Percentiles rank a stretch among this genome's conserved stretches.
These are phyloP conservation scores for Shargacucullia verbasci DNA, from an alignment of 2,888 invertebrate species.

Conservation along the genomic window DNA sequence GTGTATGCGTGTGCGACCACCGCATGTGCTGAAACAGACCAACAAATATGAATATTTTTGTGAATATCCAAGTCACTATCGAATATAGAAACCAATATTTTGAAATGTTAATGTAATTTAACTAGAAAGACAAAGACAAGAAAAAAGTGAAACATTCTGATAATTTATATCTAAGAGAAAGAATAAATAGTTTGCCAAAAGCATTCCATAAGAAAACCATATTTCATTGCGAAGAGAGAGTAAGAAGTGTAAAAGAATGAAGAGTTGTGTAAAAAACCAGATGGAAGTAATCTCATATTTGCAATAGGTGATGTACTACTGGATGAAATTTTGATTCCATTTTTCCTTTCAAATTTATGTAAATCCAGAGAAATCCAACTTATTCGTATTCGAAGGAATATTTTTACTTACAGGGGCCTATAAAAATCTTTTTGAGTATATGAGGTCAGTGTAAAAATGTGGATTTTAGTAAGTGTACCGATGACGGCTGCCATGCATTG, in stretches of 20 bases:
- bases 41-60: slow-evolving; percentile 3
- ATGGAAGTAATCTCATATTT: not conserved
- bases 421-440: not conserved
- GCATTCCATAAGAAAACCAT: slow-evolving; percentile 25
- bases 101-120: too few species aligned
- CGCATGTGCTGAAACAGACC: slow-evolving; percentile 90
- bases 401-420: not conserved
- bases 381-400: not conserved
- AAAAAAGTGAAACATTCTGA: slow-evolving; percentile 10
- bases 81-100: too few species aligned
- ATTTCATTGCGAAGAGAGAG: slow-evolving; percentile 2
- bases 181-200: slow-evolving; percentile 22
- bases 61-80: too few species aligned
- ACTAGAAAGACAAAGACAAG: not conserved
- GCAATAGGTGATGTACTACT: not conserved
- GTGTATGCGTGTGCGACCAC: slow-evolving; percentile 91
- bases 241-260: slow-evolving; percentile 2
- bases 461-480: too few species aligned
- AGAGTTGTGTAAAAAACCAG: too few species aligned
- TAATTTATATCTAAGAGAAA: slow-evolving; percentile 7
- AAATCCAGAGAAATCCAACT: not conserved
- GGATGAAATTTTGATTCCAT: not conserved
- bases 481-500: too few species aligned
- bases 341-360: not conserved
- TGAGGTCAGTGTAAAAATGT: not conserved